Evolutionary conservation across 2,797 vertebrate species (phyloP).

Genomic region (Gadopsis bispinosus): DNA sequence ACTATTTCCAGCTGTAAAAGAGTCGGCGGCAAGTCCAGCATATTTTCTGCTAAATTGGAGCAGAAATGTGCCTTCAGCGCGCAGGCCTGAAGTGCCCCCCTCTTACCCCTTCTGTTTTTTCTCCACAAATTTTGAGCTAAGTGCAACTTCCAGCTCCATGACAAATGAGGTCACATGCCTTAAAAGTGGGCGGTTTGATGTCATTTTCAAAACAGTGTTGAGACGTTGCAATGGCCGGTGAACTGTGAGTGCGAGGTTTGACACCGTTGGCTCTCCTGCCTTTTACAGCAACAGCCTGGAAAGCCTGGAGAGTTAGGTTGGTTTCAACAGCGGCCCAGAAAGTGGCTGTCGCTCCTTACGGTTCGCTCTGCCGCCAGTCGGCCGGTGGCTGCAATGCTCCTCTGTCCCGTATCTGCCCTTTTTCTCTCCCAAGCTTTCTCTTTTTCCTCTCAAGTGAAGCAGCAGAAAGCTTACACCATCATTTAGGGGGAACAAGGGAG

Average conservation of each 20-base stretch:
- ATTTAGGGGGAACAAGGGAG: slow-evolving; percentile 67
- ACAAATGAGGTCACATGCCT: slow-evolving; percentile 75
- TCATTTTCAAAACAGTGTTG: slow-evolving; percentile 74
- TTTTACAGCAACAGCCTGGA: slow-evolving; percentile 34
- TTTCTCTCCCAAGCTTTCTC: slow-evolving; percentile 48
- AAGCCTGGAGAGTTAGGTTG: slow-evolving; percentile 49
- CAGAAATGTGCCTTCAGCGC: slow-evolving; percentile 78
- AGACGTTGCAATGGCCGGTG: slow-evolving; percentile 53
- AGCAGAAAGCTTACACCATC: slow-evolving; percentile 70
- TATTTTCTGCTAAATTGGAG: slow-evolving; percentile 85
- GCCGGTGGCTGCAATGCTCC: slow-evolving; percentile 42
- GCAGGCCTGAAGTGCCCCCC: slow-evolving; percentile 48
- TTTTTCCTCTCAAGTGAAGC: slow-evolving; percentile 59
- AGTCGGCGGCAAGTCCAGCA: slow-evolving; percentile 77
- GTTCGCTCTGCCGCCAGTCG: slow-evolving; percentile 46
- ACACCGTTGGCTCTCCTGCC: slow-evolving; percentile 49
- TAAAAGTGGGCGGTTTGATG: slow-evolving; percentile 70
- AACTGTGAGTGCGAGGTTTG: slow-evolving; percentile 61
- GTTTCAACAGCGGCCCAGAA: slow-evolving; percentile 69
- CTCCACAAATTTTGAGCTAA: slow-evolving; percentile 66
- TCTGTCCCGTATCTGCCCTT: slow-evolving; percentile 67
- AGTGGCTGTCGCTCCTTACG: slow-evolving; percentile 43
- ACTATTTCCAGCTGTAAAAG: slow-evolving; percentile 85
- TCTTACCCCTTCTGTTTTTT: slow-evolving; percentile 60
- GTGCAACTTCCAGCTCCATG: slow-evolving; percentile 78